Percentiles rank a stretch among this genome's conserved stretches.
Conservation (phyloP, 2,797 vertebrate species). For the Notolepis coatsorum region DNA sequence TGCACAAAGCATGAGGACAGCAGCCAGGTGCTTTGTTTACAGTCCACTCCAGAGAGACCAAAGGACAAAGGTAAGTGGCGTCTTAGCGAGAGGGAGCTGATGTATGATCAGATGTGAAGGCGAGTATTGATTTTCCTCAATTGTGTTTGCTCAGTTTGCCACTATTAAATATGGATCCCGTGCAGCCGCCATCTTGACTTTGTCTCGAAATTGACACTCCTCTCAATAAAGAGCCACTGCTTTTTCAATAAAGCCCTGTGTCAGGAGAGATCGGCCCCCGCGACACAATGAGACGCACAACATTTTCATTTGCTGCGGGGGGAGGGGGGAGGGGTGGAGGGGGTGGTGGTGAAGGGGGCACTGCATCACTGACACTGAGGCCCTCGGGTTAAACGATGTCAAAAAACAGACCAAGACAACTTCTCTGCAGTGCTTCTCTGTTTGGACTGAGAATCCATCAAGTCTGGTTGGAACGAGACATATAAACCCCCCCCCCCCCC, state of each 20-base stretch:
- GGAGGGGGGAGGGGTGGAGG: too few relatives aligned
- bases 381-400: constrained; percentile 35
- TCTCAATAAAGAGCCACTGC: constrained; percentile 75
- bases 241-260: constrained; percentile 72
- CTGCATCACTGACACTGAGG: constrained; percentile 46
- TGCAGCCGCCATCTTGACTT: constrained; percentile 71
- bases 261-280: constrained; percentile 62
- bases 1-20: constrained; percentile 31
- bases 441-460: background rate
- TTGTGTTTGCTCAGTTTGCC: constrained; percentile 81
- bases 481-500: too few relatives aligned
- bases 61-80: constrained; percentile 63
- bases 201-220: constrained; percentile 78
- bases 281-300: constrained; percentile 48
- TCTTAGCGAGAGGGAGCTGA: constrained; percentile 69
- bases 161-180: constrained; percentile 82
- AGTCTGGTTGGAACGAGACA: background rate
- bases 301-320: constrained; percentile 64
- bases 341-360: too few relatives aligned
- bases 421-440: background rate
- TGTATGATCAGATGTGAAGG: constrained; percentile 79
- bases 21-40: constrained; percentile 46
- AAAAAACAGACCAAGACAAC: constrained; percentile 3
- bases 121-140: constrained; percentile 80
- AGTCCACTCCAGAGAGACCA: constrained; percentile 53